Base-by-base conservation (phyloP, 2,797 vertebrate species). In the Tapirus indicus region DNA sequence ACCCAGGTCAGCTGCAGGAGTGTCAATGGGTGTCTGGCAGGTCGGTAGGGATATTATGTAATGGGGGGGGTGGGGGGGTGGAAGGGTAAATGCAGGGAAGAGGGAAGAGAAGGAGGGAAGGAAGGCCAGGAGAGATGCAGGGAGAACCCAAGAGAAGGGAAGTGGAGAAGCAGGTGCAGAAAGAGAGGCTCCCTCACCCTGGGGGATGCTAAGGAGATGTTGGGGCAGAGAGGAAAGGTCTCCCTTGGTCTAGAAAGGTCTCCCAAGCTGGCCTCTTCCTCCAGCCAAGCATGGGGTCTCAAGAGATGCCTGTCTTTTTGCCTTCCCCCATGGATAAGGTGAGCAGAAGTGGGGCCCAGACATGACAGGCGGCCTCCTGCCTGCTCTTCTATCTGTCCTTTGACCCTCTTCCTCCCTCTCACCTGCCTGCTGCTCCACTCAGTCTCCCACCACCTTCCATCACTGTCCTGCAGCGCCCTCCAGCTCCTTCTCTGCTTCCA, bases 11-110 rank as follows among this genome's bases (percentile, higher is more conserved):
- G 89, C 79, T 74, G 35, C 86, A 74, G 25, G 91, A 38, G 58
- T 74, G 84, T 41, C 75, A 27, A 4, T 16, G 38, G 56, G 87
- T 35, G 18, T 83, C 85, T 82, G 79, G 91, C n/a, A 78, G 78
- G 95, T 88, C 3, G 11, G 93, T 12, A 44, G 75, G 86, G 69
- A 32, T 49, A 2, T 97, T 92, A 94, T 92, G 58, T 94, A 92
- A 97, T 35, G 44, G 66, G 62, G 74, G 60, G 35, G 44, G 1
- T 6, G 58, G 77, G 44, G 47, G 93, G 71, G 6, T 29, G 64
- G 87, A 83, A 88, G 54, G 58, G 54, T 47, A 64, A 52, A 17
- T 17, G 64, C 52, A 44, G 27, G 18, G 56, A 58, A 74, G 35
- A 27, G 21, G 4, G 41, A 58, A 54, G 58, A 91, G 41, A 32